Percentiles rank a stretch among this genome's conserved stretches.
These are phyloP conservation scores for Wiebesia pumilae DNA, from an alignment of 1,140 invertebrate species.

Conservation along the genomic window DNA sequence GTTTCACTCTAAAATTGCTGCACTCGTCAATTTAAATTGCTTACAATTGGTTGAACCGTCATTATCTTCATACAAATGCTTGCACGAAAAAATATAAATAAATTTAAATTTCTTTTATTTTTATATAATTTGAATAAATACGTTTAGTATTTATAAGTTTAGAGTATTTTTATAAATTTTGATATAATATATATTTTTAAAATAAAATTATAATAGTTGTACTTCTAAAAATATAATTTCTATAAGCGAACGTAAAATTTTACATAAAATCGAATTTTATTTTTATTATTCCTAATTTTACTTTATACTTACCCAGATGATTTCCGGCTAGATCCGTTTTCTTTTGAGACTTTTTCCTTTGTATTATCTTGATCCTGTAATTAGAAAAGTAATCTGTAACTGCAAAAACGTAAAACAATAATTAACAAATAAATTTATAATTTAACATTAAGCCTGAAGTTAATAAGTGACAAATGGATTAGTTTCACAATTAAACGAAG, in stretches of 20 bases:
- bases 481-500: neutral
- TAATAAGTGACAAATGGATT: neutral
- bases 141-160: neutral
- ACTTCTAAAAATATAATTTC: no score
- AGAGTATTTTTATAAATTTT: neutral
- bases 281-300: no score
- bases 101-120: no score
- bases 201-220: no score
- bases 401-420: conserved; percentile 15
- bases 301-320: conserved; percentile 77
- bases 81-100: no score
- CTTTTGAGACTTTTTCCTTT: conserved; percentile 76
- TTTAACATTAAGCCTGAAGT: neutral
- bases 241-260: no score
- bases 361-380: conserved; percentile 75
- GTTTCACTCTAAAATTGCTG: no score
- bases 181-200: neutral
- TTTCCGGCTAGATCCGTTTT: conserved; percentile 77
- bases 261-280: no score
- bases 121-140: neutral
- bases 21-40: no score
- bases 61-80: no score
- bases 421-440: neutral
- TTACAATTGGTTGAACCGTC: no score
- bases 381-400: conserved; percentile 17